Percentiles rank a stretch among this genome's conserved stretches.
phyloP scores from a whole-genome alignment of 2,113 vertebrate genomes.

The Eulemur rufifrons region DNA sequence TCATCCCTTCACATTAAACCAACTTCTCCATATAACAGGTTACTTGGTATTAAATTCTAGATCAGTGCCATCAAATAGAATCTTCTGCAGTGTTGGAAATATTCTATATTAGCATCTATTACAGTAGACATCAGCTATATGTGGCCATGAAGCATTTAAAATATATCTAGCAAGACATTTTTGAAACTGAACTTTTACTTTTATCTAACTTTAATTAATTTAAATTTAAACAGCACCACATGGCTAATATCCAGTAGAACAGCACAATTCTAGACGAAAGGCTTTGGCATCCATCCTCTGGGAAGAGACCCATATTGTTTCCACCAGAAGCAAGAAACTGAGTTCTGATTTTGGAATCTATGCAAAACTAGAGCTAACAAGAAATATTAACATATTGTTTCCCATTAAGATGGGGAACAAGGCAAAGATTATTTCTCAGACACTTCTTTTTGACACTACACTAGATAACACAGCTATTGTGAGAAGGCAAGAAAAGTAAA shows the following conservation, averaged over 20 bases:
- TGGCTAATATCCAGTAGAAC: background rate
- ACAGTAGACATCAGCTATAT: background rate
- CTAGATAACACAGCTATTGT: background rate
- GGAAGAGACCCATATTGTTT: background rate
- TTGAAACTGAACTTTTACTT: background rate
- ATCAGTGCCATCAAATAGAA: background rate
- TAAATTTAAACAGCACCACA: background rate
- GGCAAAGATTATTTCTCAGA: background rate
- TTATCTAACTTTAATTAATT: constrained; percentile 23
- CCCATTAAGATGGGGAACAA: background rate
- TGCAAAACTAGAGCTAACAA: background rate
- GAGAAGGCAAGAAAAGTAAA: background rate
- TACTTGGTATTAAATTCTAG: background rate
- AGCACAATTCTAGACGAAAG: background rate
- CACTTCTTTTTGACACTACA: background rate
- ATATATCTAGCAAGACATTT: background rate
- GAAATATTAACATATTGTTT: background rate
- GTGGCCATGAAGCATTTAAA: background rate
- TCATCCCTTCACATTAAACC: background rate
- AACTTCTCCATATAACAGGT: background rate
- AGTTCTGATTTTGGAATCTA: background rate
- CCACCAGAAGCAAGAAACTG: background rate
- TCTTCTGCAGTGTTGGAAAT: background rate
- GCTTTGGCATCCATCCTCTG: background rate
- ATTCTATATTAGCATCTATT: background rate